Evolutionary conservation across 2,888 invertebrate genomes (phyloP), one percentile per base, ranked within the genome.

Genomic region (Pseudanteris insignis): DNA sequence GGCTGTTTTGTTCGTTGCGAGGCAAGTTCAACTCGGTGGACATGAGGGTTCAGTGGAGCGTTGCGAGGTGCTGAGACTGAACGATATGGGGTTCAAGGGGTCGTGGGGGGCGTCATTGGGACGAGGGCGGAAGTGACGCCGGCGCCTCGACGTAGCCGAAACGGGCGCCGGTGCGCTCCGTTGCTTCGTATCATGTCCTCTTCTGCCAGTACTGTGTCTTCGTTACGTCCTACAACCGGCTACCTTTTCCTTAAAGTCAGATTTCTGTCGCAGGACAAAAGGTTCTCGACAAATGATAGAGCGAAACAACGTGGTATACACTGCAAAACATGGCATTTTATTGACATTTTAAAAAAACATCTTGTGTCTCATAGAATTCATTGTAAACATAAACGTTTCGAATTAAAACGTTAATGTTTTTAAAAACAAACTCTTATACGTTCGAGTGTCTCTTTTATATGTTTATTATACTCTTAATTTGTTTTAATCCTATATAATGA

Each of bases 131-230:
- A 79, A 79, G 78, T 75, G 77, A 78, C 75, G 78, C 76, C 78
- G 79, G 79, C 79, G 79, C 77, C 79, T 76, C 77, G 75, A 70
- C 75, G 79, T 79, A 78, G 79, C 79, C 79, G 71, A 64, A 62
- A 67, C 70, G 77, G 78, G 78, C 76, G 79, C 77, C 78, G 74
- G 77, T 76, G 75, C 77, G 77, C 77, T 77, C 73, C 73, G 75
- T 68, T 78, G 77, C 75, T 68, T 76, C 71, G 71, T 70, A 73
- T 74, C 74, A 69, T 66, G 48, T 69, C 71, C 70, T 67, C 69
- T 66, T 66, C 67, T 66, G 69, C 65, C 63, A 66, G 67, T 70
- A 75, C 74, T 79, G 72, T 70, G 71, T 79, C 78, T 79, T 79
- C 78, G 77, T 79, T 78, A 76, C 76, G 78, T 76, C 76, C 77